phyloP scores from a whole-genome alignment of 2,888 invertebrate genomes.

The Mesodorylaimus sp. region DNA sequence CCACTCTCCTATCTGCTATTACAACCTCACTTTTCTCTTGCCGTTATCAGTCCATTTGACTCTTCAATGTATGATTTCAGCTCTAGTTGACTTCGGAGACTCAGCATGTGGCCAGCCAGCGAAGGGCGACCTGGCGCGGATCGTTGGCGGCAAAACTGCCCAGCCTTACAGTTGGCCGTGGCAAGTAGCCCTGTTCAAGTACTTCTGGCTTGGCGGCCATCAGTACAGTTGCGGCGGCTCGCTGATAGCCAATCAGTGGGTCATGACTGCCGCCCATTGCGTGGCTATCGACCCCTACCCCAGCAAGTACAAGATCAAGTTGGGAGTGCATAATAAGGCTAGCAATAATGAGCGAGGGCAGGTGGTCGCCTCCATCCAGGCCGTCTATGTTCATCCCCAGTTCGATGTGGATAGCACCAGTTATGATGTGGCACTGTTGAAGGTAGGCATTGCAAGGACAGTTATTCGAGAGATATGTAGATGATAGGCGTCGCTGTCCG shows the following conservation, averaged over 20 bases:
- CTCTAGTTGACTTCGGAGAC: too few species aligned
- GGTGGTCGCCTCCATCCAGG: slow-evolving; percentile 10
- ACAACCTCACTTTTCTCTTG: too few species aligned
- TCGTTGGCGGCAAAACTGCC: slow-evolving; percentile 12
- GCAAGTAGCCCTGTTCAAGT: slow-evolving; percentile 7
- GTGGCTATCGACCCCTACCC: slow-evolving; percentile 12
- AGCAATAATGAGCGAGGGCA: slow-evolving; percentile 9
- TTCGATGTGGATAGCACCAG: slow-evolving; percentile 7
- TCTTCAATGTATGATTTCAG: too few species aligned
- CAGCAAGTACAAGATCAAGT: slow-evolving; percentile 13
- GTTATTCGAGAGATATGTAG: slow-evolving; percentile 36
- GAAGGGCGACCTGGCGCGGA: too few species aligned
- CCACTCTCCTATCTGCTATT: too few species aligned
- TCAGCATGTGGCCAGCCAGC: too few species aligned
- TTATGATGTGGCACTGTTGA: slow-evolving; percentile 13
- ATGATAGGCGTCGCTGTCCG: too few species aligned
- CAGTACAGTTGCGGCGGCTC: slow-evolving; percentile 14
- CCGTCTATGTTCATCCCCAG: slow-evolving; percentile 13
- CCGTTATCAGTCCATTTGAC: too few species aligned
- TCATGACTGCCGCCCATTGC: slow-evolving; percentile 15
- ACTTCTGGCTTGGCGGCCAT: not conserved
- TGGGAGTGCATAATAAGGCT: slow-evolving; percentile 12
- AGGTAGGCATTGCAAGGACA: slow-evolving; percentile 6
- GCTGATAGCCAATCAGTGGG: slow-evolving; percentile 12
- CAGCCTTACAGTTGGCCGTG: slow-evolving; percentile 13